phyloP scores from a whole-genome alignment of 2,888 invertebrate species.

The Euclidia mi region DNA sequence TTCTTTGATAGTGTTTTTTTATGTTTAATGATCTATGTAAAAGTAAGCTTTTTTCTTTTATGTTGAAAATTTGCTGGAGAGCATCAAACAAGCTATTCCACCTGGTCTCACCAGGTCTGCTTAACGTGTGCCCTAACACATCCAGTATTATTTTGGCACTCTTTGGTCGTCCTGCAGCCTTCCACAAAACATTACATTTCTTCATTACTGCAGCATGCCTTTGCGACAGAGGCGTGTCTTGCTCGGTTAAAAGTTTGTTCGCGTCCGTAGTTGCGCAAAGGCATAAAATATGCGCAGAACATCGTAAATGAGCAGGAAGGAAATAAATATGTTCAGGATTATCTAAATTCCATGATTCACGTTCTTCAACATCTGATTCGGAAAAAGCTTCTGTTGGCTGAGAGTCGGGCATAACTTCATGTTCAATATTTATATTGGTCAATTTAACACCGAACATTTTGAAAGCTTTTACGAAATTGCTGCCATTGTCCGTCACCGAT shows the following conservation, averaged over 20 bases:
- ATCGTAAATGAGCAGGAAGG: constrained; percentile 17
- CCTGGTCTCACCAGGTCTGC: constrained; percentile 20
- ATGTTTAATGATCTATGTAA: constrained; percentile 21
- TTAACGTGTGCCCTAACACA: constrained; percentile 16
- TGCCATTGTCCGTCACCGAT: constrained; percentile 18
- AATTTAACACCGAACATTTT: constrained; percentile 1
- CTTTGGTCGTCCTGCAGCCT: constrained; percentile 17
- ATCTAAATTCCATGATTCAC: not conserved
- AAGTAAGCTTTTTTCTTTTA: constrained; percentile 16
- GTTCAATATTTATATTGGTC: constrained; percentile 1
- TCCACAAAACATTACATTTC: constrained; percentile 13
- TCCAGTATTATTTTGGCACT: constrained; percentile 17
- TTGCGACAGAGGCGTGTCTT: constrained; percentile 2
- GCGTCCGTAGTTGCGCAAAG: constrained; percentile 22
- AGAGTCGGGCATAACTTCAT: too few species aligned
- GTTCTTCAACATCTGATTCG: not conserved
- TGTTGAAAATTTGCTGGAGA: constrained; percentile 11
- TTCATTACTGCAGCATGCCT: constrained; percentile 15
- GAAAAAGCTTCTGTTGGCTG: constrained; percentile 8
- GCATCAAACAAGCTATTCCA: constrained; percentile 24
- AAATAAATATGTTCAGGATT: not conserved
- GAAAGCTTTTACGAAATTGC: constrained; percentile 23
- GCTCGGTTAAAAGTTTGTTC: constrained; percentile 10
- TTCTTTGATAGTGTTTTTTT: constrained; percentile 22
- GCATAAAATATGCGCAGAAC: constrained; percentile 23